Evolutionary conservation across 2,888 invertebrate species (phyloP).

Genomic region (Steinernema hermaphroditum): DNA sequence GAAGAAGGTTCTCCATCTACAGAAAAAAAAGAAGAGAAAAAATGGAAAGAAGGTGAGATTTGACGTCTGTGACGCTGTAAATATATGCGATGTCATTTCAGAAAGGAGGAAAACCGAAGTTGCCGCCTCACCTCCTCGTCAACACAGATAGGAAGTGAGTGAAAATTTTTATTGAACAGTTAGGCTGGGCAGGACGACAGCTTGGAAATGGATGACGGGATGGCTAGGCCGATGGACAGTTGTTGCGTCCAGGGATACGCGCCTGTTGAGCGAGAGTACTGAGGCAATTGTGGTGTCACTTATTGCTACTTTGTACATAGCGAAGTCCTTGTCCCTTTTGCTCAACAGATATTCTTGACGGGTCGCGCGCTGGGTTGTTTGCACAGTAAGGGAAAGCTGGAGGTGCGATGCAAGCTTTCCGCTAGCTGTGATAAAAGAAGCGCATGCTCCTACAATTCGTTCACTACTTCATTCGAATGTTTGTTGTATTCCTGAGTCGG

Average conservation of each 20-base stretch:
- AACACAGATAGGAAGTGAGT: conserved; percentile 1
- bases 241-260: conserved; percentile 25
- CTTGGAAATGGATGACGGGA: not conserved
- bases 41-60: conserved; percentile 49
- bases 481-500: conserved; percentile 27
- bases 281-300: conserved; percentile 23
- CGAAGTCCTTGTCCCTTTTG: not conserved
- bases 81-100: not conserved
- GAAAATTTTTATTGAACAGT: not conserved
- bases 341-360: not conserved
- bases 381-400: not conserved
- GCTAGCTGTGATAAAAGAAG: conserved; percentile 21
- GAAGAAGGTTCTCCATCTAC: conserved; percentile 52
- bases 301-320: conserved; percentile 16
- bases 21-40: conserved; percentile 57
- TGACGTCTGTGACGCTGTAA: not conserved
- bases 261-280: conserved; percentile 8
- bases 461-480: conserved; percentile 9
- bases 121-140: conserved; percentile 14
- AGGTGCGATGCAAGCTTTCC: conserved; percentile 18
- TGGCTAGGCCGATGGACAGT: conserved; percentile 1
- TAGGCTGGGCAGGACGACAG: not conserved
- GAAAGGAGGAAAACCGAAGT: conserved; percentile 21
- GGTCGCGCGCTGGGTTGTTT: conserved; percentile 4
- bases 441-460: conserved; percentile 13